phyloP scores from a whole-genome alignment of 2,113 vertebrate species.

The Poeciliopsis occidentalis region DNA sequence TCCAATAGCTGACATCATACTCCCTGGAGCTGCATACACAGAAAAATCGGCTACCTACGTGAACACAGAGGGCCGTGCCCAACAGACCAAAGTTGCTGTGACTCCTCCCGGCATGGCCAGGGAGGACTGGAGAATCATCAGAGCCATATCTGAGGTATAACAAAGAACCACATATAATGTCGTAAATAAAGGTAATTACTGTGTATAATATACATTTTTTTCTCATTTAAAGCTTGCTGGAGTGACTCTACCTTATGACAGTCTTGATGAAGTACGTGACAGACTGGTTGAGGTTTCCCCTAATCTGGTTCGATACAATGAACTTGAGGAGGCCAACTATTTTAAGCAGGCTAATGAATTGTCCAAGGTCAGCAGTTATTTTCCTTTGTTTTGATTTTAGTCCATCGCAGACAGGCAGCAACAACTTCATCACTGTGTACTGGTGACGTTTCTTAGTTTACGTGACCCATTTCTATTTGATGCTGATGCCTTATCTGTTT shows the following conservation, averaged over 20 bases:
- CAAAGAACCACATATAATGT: neutral
- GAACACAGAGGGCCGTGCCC: constrained; percentile 92
- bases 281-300: constrained; percentile 90
- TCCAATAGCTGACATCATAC: constrained; percentile 91
- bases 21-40: constrained; percentile 93
- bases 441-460: constrained; percentile 15
- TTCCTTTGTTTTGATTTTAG: constrained; percentile 11
- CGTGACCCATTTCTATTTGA: neutral
- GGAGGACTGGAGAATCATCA: constrained; percentile 95
- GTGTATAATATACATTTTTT: neutral
- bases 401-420: neutral
- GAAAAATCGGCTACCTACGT: constrained; percentile 92
- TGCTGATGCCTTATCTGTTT: constrained; percentile 40
- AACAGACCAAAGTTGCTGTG: constrained; percentile 90
- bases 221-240: constrained; percentile 83
- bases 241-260: constrained; percentile 88
- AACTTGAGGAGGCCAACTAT: constrained; percentile 92
- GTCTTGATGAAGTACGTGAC: constrained; percentile 84
- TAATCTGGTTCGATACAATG: constrained; percentile 91
- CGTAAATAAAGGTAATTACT: constrained; percentile 13
- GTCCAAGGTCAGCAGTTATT: constrained; percentile 83
- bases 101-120: constrained; percentile 91
- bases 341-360: constrained; percentile 90
- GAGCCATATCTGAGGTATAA: constrained; percentile 89
- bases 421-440: constrained; percentile 4